phyloP scores from a whole-genome alignment of 2,888 invertebrate genomes.

The Apamea crenata region DNA sequence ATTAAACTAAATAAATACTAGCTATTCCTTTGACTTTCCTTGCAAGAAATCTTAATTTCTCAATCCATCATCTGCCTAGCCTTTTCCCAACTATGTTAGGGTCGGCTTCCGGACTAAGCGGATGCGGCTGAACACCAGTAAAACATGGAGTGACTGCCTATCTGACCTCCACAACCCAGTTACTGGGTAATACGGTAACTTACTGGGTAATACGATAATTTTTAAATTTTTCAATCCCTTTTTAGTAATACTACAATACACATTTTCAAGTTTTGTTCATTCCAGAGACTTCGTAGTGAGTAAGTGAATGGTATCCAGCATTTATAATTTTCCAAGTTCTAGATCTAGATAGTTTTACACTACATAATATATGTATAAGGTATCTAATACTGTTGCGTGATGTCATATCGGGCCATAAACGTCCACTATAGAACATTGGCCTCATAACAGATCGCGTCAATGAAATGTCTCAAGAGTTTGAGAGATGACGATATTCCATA shows the following conservation, averaged over 20 bases:
- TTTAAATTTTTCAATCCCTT: background rate
- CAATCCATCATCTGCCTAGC: background rate
- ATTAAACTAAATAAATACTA: background rate
- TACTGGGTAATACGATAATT: too few species aligned
- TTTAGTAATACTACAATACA: background rate
- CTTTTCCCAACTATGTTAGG: too few species aligned
- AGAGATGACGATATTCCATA: slow-evolving; percentile 18
- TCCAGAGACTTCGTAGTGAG: background rate
- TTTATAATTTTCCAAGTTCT: slow-evolving; percentile 13
- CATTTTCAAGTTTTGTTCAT: background rate
- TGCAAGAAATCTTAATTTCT: background rate
- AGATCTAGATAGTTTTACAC: slow-evolving; percentile 11
- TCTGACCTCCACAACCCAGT: too few species aligned
- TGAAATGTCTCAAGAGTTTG: slow-evolving; percentile 38
- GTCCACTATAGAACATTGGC: slow-evolving; percentile 54
- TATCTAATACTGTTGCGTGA: slow-evolving; percentile 49
- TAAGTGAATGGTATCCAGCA: background rate
- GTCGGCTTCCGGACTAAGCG: too few species aligned
- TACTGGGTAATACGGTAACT: too few species aligned
- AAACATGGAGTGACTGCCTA: too few species aligned
- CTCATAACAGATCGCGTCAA: slow-evolving; percentile 51
- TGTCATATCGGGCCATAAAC: slow-evolving; percentile 50
- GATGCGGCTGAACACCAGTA: too few species aligned
- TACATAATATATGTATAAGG: background rate
- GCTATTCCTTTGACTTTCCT: background rate